Conservation (phyloP, 2,113 vertebrate genomes). For the Bucco capensis region DNA sequence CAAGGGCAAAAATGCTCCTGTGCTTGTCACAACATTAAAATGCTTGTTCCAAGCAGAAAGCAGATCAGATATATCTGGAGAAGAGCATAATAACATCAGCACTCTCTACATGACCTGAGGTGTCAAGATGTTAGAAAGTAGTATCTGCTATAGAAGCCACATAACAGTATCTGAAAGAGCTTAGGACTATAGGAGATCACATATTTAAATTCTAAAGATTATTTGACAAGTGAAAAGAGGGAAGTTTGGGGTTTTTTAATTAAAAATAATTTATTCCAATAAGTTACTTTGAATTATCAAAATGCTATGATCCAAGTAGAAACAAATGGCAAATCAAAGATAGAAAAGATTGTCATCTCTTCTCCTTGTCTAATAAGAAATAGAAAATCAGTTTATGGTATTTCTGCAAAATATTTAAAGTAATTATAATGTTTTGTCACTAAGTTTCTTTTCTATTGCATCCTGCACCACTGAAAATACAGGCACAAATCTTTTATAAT, state of each 20-base stretch:
- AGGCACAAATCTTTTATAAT: neutral
- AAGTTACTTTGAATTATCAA: neutral
- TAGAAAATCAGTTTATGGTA: neutral
- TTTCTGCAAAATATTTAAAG: neutral
- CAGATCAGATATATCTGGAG: neutral
- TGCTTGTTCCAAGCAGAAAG: neutral
- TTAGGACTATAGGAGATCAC: neutral
- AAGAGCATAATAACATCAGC: neutral
- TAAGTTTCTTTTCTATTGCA: neutral
- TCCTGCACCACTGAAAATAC: neutral
- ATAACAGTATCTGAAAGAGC: neutral
- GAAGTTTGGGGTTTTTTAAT: neutral
- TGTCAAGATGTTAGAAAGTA: neutral
- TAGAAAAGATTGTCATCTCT: neutral
- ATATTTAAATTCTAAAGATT: neutral
- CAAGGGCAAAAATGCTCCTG: too few species aligned
- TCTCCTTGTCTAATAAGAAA: neutral
- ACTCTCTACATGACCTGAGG: neutral
- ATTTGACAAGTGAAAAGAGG: neutral
- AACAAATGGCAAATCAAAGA: neutral
- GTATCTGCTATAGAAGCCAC: neutral
- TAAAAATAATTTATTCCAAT: neutral
- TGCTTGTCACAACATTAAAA: neutral
- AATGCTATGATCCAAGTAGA: neutral
- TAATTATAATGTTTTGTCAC: neutral